Conservation (phyloP, 2,888 invertebrate genomes). For the Harmothoe impar region DNA sequence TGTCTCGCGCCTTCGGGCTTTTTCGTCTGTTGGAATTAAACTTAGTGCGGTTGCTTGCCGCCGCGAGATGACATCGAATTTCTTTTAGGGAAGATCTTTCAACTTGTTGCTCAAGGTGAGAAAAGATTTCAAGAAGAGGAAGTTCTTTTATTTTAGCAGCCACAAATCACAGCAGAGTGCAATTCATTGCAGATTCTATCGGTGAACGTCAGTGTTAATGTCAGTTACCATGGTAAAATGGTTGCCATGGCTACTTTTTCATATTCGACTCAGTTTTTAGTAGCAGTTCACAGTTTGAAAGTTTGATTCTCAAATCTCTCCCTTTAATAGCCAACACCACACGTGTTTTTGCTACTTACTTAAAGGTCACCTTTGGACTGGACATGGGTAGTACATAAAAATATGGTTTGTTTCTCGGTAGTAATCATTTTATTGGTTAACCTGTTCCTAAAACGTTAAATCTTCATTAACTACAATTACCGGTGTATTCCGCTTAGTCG, state of each 20-base stretch:
- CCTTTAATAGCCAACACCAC: too few species aligned
- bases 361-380: too few species aligned
- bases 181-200: neutral
- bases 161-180: neutral
- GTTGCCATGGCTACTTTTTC: neutral
- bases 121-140: neutral
- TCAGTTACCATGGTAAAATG: neutral
- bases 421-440: too few species aligned
- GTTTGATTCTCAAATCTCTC: too few species aligned
- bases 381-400: too few species aligned
- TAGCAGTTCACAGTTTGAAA: neutral
- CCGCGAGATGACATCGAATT: conserved; percentile 4
- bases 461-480: too few species aligned
- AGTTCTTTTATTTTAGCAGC: neutral
- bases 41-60: conserved; percentile 34
- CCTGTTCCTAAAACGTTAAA: too few species aligned
- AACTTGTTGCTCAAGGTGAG: neutral
- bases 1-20: neutral
- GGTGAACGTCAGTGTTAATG: neutral
- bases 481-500: too few species aligned
- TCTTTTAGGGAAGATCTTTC: neutral
- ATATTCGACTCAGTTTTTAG: neutral
- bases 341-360: too few species aligned
- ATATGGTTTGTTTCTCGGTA: too few species aligned
- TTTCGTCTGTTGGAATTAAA: neutral